Percentiles rank a stretch among this genome's conserved stretches.
These are phyloP conservation scores for Cirrhinus mrigala DNA, from an alignment of 2,797 vertebrate genomes.

Conservation along the genomic window DNA sequence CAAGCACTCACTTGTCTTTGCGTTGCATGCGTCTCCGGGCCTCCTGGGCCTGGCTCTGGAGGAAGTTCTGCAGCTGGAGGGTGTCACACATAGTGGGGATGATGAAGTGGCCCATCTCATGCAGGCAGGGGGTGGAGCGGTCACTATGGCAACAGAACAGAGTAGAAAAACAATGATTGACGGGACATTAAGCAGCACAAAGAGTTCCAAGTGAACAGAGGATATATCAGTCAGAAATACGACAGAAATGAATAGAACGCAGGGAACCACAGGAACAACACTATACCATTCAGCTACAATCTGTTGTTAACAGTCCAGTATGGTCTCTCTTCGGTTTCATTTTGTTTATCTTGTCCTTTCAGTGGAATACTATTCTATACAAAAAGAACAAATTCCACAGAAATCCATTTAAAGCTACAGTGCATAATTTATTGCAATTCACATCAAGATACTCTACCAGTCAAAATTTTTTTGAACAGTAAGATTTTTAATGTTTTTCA, in stretches of 20 bases:
- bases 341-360: neutral
- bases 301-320: conserved; percentile 23
- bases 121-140: conserved; percentile 83
- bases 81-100: conserved; percentile 86
- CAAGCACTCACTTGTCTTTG: conserved; percentile 84
- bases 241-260: conserved; percentile 18
- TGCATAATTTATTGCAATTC: neutral
- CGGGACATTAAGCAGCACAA: conserved; percentile 31
- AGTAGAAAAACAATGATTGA: conserved; percentile 45
- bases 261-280: neutral
- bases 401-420: neutral
- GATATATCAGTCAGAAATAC: conserved; percentile 11
- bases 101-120: conserved; percentile 89
- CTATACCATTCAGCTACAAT: conserved; percentile 27
- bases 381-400: neutral
- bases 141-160: conserved; percentile 77
- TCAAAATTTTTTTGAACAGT: too few relatives aligned
- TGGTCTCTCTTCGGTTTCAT: neutral
- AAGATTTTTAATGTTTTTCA: too few relatives aligned
- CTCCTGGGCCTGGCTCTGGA: conserved; percentile 85
- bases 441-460: neutral
- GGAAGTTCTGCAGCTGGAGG: conserved; percentile 84
- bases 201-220: conserved; percentile 13
- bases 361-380: neutral
- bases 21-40: conserved; percentile 83